Conservation (phyloP, 2,888 invertebrate genomes). For the Anoplius nigerrimus region DNA sequence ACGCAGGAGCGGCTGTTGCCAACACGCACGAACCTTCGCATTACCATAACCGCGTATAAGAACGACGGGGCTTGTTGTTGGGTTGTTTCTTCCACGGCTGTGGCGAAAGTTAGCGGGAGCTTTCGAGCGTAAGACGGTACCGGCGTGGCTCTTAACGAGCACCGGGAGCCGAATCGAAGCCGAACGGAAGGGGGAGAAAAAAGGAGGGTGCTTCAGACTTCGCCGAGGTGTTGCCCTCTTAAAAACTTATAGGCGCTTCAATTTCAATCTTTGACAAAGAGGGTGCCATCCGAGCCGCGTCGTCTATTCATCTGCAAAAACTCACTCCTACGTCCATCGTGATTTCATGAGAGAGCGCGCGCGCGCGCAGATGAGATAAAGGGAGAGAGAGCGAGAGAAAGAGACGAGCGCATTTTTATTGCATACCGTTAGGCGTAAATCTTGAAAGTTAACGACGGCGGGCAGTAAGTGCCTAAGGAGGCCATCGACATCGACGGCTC, state of each 20-base stretch:
- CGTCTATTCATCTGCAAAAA: too few relatives aligned
- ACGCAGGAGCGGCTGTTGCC: conserved; percentile 48
- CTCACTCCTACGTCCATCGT: too few relatives aligned
- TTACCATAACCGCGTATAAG: conserved; percentile 59
- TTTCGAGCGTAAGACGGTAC: conserved; percentile 34
- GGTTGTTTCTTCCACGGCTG: conserved; percentile 16
- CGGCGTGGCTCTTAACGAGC: conserved; percentile 28
- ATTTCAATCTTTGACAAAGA: too few relatives aligned
- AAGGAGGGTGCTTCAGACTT: background rate
- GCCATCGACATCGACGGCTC: conserved; percentile 44
- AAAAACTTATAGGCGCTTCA: too few relatives aligned
- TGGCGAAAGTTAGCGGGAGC: conserved; percentile 34
- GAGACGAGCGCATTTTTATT: too few relatives aligned
- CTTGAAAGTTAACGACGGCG: conserved; percentile 4
- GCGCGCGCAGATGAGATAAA: too few relatives aligned
- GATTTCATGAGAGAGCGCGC: too few relatives aligned
- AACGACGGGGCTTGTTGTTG: conserved; percentile 22
- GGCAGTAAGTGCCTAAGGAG: conserved; percentile 49
- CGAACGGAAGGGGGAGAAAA: background rate
- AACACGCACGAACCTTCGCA: conserved; percentile 58
- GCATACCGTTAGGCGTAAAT: too few relatives aligned
- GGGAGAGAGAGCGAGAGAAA: too few relatives aligned
- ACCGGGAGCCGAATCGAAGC: conserved; percentile 11
- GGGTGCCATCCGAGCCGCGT: too few relatives aligned
- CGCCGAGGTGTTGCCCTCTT: background rate